phyloP scores from a whole-genome alignment of 2,888 invertebrate species.

The Spodoptera exigua region DNA sequence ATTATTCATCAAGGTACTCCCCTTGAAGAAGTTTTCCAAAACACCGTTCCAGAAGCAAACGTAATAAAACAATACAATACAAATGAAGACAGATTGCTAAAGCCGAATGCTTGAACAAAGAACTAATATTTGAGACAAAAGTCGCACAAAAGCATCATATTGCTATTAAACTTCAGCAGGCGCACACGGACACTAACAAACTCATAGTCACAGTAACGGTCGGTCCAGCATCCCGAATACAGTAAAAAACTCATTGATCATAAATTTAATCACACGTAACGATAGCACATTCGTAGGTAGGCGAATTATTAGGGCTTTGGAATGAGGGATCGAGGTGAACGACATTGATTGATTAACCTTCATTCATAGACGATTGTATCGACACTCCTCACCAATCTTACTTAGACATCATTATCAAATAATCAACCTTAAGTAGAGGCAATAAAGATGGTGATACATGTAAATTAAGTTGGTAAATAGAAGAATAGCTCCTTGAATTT shows the following conservation, averaged over 20 bases:
- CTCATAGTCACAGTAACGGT: no score
- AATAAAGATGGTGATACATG: constrained; percentile 10
- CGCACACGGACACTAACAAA: no score
- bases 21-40: constrained; percentile 34
- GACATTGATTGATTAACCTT: constrained; percentile 79
- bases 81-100: no score
- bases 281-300: constrained; percentile 54
- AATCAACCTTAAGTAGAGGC: constrained; percentile 11
- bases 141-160: no score
- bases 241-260: constrained; percentile 55
- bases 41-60: constrained; percentile 3
- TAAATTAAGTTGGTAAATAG: constrained; percentile 37
- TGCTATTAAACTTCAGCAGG: no score
- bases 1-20: constrained; percentile 59
- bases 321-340: constrained; percentile 66
- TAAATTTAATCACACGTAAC: constrained; percentile 63
- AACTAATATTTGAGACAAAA: no score
- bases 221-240: constrained; percentile 4
- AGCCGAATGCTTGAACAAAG: no score
- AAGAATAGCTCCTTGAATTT: constrained; percentile 62
- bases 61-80: no score
- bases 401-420: constrained; percentile 1
- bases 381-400: constrained; percentile 43
- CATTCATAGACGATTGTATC: constrained; percentile 61
- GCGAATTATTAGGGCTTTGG: constrained; percentile 57